These are phyloP conservation scores for Agriopis aurantiaria DNA, from an alignment of 2,888 invertebrate species.

Conservation along the genomic window DNA sequence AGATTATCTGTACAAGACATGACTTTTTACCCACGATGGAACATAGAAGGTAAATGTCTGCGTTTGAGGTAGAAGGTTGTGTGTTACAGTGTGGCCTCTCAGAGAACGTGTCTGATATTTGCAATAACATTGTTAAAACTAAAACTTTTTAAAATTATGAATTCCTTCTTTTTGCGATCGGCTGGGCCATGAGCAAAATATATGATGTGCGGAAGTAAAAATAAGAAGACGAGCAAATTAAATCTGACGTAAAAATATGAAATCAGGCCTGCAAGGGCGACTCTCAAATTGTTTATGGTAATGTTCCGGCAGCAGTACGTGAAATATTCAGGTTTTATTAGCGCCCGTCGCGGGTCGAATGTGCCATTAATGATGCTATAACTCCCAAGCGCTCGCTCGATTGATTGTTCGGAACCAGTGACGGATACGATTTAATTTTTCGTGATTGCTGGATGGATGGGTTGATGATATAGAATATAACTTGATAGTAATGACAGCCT, in stretches of 20 bases:
- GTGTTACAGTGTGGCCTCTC: too few species aligned
- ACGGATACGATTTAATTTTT: slow-evolving; percentile 27
- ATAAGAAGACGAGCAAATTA: slow-evolving; percentile 1
- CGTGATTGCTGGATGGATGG: slow-evolving; percentile 16
- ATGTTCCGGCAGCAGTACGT: slow-evolving; percentile 64
- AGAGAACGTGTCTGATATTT: too few species aligned
- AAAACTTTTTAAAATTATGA: too few species aligned
- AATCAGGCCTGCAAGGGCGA: slow-evolving; percentile 68
- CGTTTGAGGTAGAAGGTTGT: too few species aligned
- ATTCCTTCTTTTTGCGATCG: too few species aligned
- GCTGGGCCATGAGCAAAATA: too few species aligned
- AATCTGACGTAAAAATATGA: slow-evolving; percentile 60
- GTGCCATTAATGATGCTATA: slow-evolving; percentile 44
- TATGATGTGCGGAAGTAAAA: not conserved
- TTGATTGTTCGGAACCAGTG: slow-evolving; percentile 36
- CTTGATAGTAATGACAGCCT: too few species aligned
- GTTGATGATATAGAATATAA: not conserved
- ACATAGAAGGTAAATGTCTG: too few species aligned
- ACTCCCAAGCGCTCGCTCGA: slow-evolving; percentile 34
- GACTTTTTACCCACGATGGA: too few species aligned
- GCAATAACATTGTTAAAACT: too few species aligned
- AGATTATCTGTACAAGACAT: too few species aligned
- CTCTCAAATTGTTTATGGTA: slow-evolving; percentile 78
- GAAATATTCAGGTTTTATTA: slow-evolving; percentile 73
- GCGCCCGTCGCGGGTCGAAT: slow-evolving; percentile 47